Evolutionary conservation across 2,113 vertebrate genomes (phyloP), one percentile per base, ranked within the genome.

Genomic region (Haemorhous mexicanus): DNA sequence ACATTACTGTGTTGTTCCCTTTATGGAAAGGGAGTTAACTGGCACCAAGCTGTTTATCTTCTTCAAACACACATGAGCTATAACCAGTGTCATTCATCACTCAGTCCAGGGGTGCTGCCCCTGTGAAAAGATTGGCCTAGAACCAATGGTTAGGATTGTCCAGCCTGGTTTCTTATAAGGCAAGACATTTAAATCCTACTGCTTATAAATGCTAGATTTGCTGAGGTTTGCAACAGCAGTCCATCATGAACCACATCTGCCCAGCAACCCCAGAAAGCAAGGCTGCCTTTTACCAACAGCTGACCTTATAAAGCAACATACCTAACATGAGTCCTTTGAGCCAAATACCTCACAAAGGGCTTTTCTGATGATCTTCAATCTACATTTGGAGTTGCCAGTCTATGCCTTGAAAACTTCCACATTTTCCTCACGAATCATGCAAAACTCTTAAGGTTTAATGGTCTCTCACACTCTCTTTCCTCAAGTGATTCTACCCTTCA

Each of bases 401-500:
- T 37, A 1, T 58, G 56, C 21, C 30, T 84, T 84, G n/a, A 20
- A 93, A 82, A 82, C 23, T 76, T 95, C 37, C 37, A 43, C 3
- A 0, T 69, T 92, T 93, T 88, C 50, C 43, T 91, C 63, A 73
- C 47, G 13, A 91, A 76, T 81, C 56, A 63, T 79, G 37, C 49
- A 94, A 84, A 95, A 94, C 62, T 94, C 75, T 83, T 59, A 24
- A 76, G 68, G 75, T 86, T 97, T 96, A 96, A 92, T 82, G 77
- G 64, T 89, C 64, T 90, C 79, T 95, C 74, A 84, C 68, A 58
- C 12, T 91, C 23, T 91, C 49, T 93, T 95, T 95, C 90, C 94
- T 91, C 86, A 76, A 64, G 77, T 97, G 93, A 96, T 74, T 94
- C 68, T 91, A 91, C 58, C 43, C 68, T 95, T 93, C 94, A 92